phyloP scores from a whole-genome alignment of 1,140 invertebrate species.

The Teleogryllus occipitalis region DNA sequence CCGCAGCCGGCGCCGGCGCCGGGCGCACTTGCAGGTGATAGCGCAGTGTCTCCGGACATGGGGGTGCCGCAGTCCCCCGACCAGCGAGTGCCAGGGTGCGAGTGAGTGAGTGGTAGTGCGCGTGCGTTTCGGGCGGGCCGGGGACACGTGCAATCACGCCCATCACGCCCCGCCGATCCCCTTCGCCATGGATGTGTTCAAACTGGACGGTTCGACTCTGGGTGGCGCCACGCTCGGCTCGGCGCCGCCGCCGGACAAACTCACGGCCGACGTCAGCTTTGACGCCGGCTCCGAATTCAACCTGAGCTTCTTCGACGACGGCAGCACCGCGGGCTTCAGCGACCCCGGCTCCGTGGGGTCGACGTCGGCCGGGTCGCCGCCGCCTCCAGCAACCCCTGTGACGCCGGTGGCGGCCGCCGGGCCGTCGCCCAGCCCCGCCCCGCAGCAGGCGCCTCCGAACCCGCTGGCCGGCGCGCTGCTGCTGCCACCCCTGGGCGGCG shows the following conservation, averaged over 20 bases:
- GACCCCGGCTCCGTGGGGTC: conserved; percentile 57
- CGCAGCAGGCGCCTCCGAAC: background rate
- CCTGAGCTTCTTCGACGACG: conserved; percentile 65
- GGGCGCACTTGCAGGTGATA: too few relatives aligned
- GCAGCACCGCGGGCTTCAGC: conserved; percentile 54
- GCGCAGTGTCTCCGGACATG: too few relatives aligned
- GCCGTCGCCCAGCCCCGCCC: conserved; percentile 12
- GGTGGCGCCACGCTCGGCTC: conserved; percentile 17
- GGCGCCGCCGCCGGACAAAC: conserved; percentile 19
- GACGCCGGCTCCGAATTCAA: conserved; percentile 68
- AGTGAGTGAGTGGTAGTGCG: background rate
- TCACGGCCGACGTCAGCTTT: conserved; percentile 38
- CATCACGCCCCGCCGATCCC: too few relatives aligned
- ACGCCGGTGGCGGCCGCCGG: conserved; percentile 7
- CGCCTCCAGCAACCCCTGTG: conserved; percentile 29
- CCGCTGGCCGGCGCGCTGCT: background rate
- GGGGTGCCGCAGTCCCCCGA: too few relatives aligned
- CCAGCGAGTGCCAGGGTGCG: background rate
- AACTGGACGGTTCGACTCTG: conserved; percentile 15
- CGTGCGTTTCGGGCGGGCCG: too few relatives aligned
- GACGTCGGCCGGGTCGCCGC: conserved; percentile 46
- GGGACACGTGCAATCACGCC: too few relatives aligned
- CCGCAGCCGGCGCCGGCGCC: too few relatives aligned
- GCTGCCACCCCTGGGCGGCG: background rate
- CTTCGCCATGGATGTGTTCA: conserved; percentile 20